phyloP scores from a whole-genome alignment of 2,113 vertebrate genomes.

The Uropsilus gracilis region DNA sequence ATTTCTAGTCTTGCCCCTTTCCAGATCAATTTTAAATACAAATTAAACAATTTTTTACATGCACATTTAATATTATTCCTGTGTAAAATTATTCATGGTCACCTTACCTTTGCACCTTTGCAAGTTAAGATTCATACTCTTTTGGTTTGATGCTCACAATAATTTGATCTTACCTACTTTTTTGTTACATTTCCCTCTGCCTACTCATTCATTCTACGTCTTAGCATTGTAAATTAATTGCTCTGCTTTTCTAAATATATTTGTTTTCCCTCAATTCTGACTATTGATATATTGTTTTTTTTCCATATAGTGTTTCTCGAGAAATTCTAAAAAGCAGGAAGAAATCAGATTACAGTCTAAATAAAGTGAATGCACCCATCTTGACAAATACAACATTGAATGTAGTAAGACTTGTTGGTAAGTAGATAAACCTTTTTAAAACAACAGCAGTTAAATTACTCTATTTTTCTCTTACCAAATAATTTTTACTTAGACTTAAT shows the following conservation, averaged over 20 bases:
- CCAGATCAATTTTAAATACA: background rate
- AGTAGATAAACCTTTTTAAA: slow-evolving; percentile 78
- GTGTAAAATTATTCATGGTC: background rate
- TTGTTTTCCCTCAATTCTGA: background rate
- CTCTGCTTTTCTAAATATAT: background rate
- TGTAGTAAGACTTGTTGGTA: slow-evolving; percentile 97
- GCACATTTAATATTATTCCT: background rate
- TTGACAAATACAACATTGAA: slow-evolving; percentile 99
- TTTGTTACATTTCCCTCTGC: background rate
- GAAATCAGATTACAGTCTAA: slow-evolving; percentile 96
- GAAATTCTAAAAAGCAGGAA: slow-evolving; percentile 95
- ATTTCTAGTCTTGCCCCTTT: background rate
- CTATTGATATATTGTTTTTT: slow-evolving; percentile 35
- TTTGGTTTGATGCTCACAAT: background rate
- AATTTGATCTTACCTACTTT: background rate
- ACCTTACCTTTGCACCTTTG: background rate
- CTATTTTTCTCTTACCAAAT: slow-evolving; percentile 14
- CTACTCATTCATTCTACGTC: background rate
- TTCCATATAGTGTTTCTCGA: slow-evolving; percentile 87
- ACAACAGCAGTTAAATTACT: background rate
- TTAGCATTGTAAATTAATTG: background rate
- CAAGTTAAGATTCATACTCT: background rate
- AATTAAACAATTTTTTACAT: background rate
- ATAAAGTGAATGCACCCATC: slow-evolving; percentile 95
- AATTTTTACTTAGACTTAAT: background rate